Evolutionary conservation across 2,888 invertebrate genomes (phyloP), one percentile per base, ranked within the genome.

Genomic region (Lutraria lutraria): DNA sequence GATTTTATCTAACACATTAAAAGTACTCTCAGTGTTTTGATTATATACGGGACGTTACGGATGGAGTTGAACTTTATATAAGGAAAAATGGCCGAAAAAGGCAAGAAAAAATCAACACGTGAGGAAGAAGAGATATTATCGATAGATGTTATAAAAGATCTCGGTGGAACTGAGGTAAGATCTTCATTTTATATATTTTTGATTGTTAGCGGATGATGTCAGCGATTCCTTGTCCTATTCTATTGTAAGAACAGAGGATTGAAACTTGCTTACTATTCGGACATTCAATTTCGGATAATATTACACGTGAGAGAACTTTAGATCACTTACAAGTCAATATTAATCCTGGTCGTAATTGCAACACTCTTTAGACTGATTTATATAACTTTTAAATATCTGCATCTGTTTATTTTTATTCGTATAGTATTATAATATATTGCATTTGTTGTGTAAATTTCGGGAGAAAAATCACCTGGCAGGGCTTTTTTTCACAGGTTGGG

Each of bases 121-220:
- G 87, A 25, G 31, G 29, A 80, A 34, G 52, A 68, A 72, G 43
- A 86, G 29, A 4, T 72, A 19, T 80, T 92, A 2, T 72, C 83
- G 19, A 25, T 92, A 16, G 89, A 90, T 60, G 15, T 52, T 21
- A 88, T 92, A 15, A 60, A 81, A 72, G 89, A 88, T 16, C 88
- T 92, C 81, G 92, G 92, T 31, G 92, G 92, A 34, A 90, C 89
- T 53, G 88, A 92, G 87, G 92, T 92, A 82, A 86, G n/a, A 34
- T 80, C 8, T 85, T n/a, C 8, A 54, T 25, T 4, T 10, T 25
- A 12, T 25, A 25, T 25, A 68, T n/a, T 25, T n/a, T 25, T 68
- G 25, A 12, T 13, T 25, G 13, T 25, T 25, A n/a, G 0, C 3
- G 3, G 25, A 21, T 25, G 25, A 25, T 68, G 25, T 68, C 63